Conservation (phyloP, 2,888 invertebrate species). For the Amphimallon solstitiale region DNA sequence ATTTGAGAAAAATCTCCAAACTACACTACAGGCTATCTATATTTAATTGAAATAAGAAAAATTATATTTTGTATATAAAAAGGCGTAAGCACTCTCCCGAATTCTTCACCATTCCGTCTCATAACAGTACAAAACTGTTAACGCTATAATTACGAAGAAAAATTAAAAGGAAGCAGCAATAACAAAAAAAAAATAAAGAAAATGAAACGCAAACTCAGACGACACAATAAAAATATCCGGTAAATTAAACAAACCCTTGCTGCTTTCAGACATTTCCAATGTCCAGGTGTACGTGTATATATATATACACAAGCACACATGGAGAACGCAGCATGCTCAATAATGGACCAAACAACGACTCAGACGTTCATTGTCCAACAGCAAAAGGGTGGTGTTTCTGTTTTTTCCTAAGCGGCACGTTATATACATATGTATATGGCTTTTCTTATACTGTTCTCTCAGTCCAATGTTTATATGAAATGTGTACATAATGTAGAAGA, state of each 20-base stretch:
- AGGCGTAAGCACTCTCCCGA: no score
- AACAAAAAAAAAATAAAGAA: not conserved
- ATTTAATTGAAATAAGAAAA: no score
- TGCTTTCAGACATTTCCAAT: slow-evolving; percentile 46
- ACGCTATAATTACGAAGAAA: no score
- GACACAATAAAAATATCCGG: slow-evolving; percentile 42
- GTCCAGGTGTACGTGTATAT: slow-evolving; percentile 50
- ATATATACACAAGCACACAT: slow-evolving; percentile 15
- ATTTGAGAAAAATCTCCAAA: no score
- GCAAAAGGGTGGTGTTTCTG: slow-evolving; percentile 43
- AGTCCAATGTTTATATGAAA: not conserved
- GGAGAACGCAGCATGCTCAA: slow-evolving; percentile 40
- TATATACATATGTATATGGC: not conserved
- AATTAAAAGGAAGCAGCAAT: not conserved
- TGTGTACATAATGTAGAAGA: not conserved
- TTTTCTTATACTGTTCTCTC: not conserved
- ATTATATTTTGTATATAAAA: no score
- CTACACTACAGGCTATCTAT: no score
- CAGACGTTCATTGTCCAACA: slow-evolving; percentile 47
- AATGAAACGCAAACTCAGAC: not conserved
- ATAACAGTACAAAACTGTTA: no score
- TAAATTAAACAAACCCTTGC: slow-evolving; percentile 52
- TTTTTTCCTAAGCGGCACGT: slow-evolving; percentile 32
- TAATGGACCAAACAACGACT: slow-evolving; percentile 46
- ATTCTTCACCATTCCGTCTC: no score